phyloP scores from a whole-genome alignment of 2,888 invertebrate species.

The Andrena haemorrhoa region DNA sequence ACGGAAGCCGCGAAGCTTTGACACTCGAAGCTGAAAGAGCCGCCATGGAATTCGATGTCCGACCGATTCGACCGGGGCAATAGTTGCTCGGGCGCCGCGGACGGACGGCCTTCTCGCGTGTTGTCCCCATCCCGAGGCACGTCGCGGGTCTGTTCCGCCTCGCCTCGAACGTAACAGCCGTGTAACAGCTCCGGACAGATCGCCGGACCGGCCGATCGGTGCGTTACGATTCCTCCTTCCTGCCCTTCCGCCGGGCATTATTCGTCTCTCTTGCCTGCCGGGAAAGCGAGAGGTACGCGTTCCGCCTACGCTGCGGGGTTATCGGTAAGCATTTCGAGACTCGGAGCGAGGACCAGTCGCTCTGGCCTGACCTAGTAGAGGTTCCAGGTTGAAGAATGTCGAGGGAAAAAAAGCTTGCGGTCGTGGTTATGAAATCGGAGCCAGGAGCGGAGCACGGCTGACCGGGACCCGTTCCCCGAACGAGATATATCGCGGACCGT shows the following conservation, averaged over 20 bases:
- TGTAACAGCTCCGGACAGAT: constrained; percentile 64
- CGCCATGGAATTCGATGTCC: not conserved
- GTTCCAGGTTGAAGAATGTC: not conserved
- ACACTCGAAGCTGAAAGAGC: not conserved
- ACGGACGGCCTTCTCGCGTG: constrained; percentile 60
- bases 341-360: not conserved
- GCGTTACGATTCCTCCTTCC: not conserved
- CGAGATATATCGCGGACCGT: constrained; percentile 51
- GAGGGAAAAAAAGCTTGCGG: constrained; percentile 60
- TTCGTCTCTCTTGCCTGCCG: not conserved
- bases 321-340: not conserved
- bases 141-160: constrained; percentile 56
- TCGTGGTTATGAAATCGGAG: constrained; percentile 67
- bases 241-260: not conserved
- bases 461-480: constrained; percentile 24
- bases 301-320: not conserved
- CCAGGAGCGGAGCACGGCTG: constrained; percentile 29
- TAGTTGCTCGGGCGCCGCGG: constrained; percentile 12
- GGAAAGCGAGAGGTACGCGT: not conserved
- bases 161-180: constrained; percentile 72
- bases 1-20: not conserved
- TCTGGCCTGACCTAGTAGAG: not conserved
- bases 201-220: constrained; percentile 58
- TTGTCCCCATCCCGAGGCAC: constrained; percentile 52
- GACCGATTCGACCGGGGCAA: constrained; percentile 5